Evolutionary conservation across 1,140 invertebrate genomes (phyloP).

Genomic region (Drosophila sechellia): DNA sequence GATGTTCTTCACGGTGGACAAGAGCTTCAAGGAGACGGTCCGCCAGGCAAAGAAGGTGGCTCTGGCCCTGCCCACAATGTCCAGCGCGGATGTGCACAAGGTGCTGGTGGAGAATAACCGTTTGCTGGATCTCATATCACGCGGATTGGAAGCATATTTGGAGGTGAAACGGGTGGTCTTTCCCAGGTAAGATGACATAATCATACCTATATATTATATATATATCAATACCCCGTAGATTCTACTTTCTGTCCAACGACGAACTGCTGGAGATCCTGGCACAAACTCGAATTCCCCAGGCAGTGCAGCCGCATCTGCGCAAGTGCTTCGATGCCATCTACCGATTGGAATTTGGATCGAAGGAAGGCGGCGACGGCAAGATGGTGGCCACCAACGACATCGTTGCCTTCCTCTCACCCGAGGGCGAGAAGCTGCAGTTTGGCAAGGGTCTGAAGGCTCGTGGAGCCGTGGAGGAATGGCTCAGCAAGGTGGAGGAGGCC

Average conservation of each 20-base stretch:
- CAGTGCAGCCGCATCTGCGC: slow-evolving; percentile 94
- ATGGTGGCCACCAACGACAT: slow-evolving; percentile 90
- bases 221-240: slow-evolving; percentile 68
- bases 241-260: slow-evolving; percentile 98
- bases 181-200: slow-evolving; percentile 86
- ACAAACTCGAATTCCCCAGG: slow-evolving; percentile 93
- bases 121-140: slow-evolving; percentile 92
- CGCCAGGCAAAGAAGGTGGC: slow-evolving; percentile 89
- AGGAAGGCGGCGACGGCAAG: slow-evolving; percentile 82
- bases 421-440: slow-evolving; percentile 91
- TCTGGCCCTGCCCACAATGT: slow-evolving; percentile 89
- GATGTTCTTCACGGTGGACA: slow-evolving; percentile 93
- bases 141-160: slow-evolving; percentile 91
- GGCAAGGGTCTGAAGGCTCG: slow-evolving; percentile 93
- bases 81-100: slow-evolving; percentile 88
- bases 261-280: slow-evolving; percentile 96
- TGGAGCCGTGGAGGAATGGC: slow-evolving; percentile 95
- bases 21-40: slow-evolving; percentile 94
- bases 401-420: slow-evolving; percentile 93
- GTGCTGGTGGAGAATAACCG: slow-evolving; percentile 90
- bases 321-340: slow-evolving; percentile 96
- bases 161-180: slow-evolving; percentile 96
- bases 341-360: slow-evolving; percentile 90
- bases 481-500: slow-evolving; percentile 93
- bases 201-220: neutral